Evolutionary conservation across 2,888 invertebrate genomes (phyloP).

Genomic region (Colletes collaris): DNA sequence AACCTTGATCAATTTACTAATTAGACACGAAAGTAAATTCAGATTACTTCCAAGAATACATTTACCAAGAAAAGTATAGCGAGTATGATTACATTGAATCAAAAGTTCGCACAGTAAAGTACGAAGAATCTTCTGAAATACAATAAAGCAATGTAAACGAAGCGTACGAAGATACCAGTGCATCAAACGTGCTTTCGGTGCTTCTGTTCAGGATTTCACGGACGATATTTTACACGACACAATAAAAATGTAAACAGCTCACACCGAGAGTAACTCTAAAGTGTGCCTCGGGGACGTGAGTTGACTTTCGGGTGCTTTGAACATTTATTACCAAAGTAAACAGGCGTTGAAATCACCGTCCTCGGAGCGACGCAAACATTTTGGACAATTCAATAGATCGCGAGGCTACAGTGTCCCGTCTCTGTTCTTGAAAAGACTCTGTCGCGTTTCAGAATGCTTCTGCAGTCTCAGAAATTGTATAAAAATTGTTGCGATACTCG

Average conservation of each 20-base stretch:
- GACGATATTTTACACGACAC: not conserved
- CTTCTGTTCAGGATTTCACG: not conserved
- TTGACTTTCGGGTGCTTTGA: not conserved
- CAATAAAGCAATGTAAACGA: too few relatives aligned
- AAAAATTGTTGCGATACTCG: not conserved
- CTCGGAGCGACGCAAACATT: not conserved
- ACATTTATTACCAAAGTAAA: slow-evolving; percentile 23
- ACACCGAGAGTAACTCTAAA: slow-evolving; percentile 1
- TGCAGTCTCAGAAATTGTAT: too few relatives aligned
- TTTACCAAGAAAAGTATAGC: too few relatives aligned
- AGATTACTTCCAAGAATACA: too few relatives aligned
- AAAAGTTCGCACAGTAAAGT: too few relatives aligned
- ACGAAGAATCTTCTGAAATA: too few relatives aligned
- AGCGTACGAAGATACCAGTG: too few relatives aligned
- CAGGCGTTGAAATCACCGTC: slow-evolving; percentile 22
- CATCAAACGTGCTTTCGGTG: too few relatives aligned
- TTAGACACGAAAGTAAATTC: too few relatives aligned
- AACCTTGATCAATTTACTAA: too few relatives aligned
- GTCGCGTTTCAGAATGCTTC: not conserved
- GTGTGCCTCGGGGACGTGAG: not conserved
- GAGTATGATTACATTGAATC: too few relatives aligned
- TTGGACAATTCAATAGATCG: slow-evolving; percentile 7
- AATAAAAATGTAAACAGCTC: not conserved
- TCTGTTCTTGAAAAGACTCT: not conserved
- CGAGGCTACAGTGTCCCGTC: too few relatives aligned